Conservation (phyloP, 2,888 invertebrate genomes). For the Acanthosepion lycidas region DNA sequence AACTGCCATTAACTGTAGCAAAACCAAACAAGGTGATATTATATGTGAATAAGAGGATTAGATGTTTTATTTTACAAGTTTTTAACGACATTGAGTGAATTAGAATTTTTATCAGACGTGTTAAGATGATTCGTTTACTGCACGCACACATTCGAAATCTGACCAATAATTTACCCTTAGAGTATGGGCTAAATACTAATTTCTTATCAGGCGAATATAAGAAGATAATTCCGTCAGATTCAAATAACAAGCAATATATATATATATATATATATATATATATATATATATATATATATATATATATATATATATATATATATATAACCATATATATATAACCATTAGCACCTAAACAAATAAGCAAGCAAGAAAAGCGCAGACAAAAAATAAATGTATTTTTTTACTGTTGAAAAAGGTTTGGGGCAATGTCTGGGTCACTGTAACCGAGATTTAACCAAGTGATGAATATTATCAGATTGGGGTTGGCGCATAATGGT, state of each 20-base stretch:
- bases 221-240: background rate
- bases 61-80: too few relatives aligned
- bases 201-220: background rate
- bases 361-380: background rate
- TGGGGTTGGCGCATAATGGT: background rate
- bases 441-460: background rate
- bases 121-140: background rate
- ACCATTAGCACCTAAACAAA: background rate
- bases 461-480: background rate
- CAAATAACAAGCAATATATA: background rate
- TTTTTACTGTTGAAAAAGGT: background rate
- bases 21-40: too few relatives aligned
- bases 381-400: background rate
- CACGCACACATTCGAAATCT: background rate
- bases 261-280: too few relatives aligned
- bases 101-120: background rate
- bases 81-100: too few relatives aligned
- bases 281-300: too few relatives aligned
- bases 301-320: too few relatives aligned
- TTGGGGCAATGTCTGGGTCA: background rate
- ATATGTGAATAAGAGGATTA: too few relatives aligned
- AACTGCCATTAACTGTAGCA: too few relatives aligned
- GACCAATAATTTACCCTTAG: background rate
- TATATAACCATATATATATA: too few relatives aligned
- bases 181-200: background rate